Conservation (phyloP, 2,888 invertebrate species). For the Falcaria lacertinaria region DNA sequence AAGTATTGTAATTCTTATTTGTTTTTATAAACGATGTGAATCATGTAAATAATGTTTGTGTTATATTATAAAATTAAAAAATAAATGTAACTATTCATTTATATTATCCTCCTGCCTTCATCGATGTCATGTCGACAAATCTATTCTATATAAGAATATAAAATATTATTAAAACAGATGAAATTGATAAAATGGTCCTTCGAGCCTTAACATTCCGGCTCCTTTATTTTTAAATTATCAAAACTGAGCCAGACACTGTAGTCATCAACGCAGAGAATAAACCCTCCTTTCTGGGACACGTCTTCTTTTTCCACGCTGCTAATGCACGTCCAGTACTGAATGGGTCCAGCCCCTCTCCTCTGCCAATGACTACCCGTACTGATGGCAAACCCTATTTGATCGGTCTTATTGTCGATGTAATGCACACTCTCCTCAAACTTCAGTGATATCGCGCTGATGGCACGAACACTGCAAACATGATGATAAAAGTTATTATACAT, state of each 20-base stretch:
- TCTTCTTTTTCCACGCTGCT: conserved; percentile 35
- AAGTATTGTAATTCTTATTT: conserved; percentile 25
- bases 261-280: conserved; percentile 40
- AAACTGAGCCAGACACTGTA: conserved; percentile 48
- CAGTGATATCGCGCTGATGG: conserved; percentile 47
- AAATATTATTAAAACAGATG: background rate
- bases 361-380: conserved; percentile 52
- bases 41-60: conserved; percentile 67
- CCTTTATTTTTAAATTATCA: conserved; percentile 51
- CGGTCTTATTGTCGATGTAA: conserved; percentile 39
- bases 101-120: conserved; percentile 3
- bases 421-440: conserved; percentile 31
- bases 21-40: conserved; percentile 37
- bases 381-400: conserved; percentile 45
- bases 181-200: background rate
- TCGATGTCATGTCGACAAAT: too few relatives aligned
- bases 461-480: conserved; percentile 40
- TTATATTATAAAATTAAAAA: conserved; percentile 60
- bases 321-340: conserved; percentile 47
- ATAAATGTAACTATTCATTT: conserved; percentile 16
- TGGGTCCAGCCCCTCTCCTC: conserved; percentile 14
- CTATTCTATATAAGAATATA: too few relatives aligned
- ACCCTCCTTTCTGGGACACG: conserved; percentile 24
- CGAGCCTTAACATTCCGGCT: conserved; percentile 40
- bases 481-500: too few relatives aligned